Evolutionary conservation across 1,140 invertebrate species (phyloP), one percentile per base, ranked within the genome.

Genomic region (Stegodyphus mimosarum): DNA sequence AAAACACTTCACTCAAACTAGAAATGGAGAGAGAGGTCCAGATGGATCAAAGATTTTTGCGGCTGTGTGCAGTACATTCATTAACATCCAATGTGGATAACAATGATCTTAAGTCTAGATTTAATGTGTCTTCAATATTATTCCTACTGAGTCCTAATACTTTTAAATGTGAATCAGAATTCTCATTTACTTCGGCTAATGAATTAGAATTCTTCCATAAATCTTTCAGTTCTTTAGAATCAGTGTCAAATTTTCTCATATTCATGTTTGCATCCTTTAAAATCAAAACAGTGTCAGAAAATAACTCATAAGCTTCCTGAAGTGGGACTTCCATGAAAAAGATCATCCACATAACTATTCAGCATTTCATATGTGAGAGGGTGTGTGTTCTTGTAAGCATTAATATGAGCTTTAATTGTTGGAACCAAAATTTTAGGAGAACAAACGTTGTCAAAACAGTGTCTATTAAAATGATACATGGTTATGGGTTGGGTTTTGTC

Each of bases 231-330:
- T 74, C 72, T 5, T 74, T 53, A 18, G 7, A 74, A 53, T 74
- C 53, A n/a, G 72, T 74, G 15, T 74, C 53, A 52, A 52, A 53
- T 74, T 74, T 74, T 53, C 51, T 74, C 53, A 55, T 55, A 53
- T n/a, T 60, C 72, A 74, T 74, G 2, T 60, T 60, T 4, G 72
- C 72, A 11, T 74, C 72, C n/a, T 74, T 74, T 6, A 74, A 74
- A 55, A 74, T 74, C 11, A 18, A 55, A 55, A 55, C 53, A 74
- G 51, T 5, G 53, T 52, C 53, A 17, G 51, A 13, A 53, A 50
- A 52, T 52, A 74, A 4, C n/a, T 74, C 13, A 17, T 53, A 55
- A 13, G 72, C 72, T 5, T 74, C 51, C 53, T 74, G 11, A 53
- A 74, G 10, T 9, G 48, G 51, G 11, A 60, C 6, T 7, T 74